A percentile compares a stretch with the other conserved stretches of the same genome.
Conservation (phyloP, 2,888 invertebrate species). For the Molanna angustata region DNA sequence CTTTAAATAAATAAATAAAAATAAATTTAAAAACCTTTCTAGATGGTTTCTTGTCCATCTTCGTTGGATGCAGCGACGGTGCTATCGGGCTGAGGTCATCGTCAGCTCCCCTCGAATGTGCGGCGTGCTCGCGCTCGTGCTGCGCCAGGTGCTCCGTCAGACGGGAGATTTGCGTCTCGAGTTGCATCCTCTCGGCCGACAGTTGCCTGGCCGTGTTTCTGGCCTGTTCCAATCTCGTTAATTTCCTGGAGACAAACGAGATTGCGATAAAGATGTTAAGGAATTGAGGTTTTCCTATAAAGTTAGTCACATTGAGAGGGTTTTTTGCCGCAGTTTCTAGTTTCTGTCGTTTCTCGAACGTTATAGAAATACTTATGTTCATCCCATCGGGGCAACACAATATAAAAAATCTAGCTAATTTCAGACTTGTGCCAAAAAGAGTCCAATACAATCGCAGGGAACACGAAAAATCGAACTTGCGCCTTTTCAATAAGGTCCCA, state of each 20-base stretch:
- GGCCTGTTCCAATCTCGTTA: slow-evolving; percentile 11
- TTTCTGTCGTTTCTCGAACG: too few relatives aligned
- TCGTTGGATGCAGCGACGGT: slow-evolving; percentile 42
- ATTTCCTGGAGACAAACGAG: too few relatives aligned
- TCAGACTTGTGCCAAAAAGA: too few relatives aligned
- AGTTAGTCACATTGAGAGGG: too few relatives aligned
- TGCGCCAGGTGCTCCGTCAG: slow-evolving; percentile 48
- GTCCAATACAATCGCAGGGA: too few relatives aligned
- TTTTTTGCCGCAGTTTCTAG: slow-evolving; percentile 4
- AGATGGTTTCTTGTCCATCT: slow-evolving; percentile 27
- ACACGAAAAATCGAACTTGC: too few relatives aligned
- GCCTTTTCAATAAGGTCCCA: too few relatives aligned
- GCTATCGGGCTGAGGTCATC: slow-evolving; percentile 19
- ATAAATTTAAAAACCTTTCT: slow-evolving; percentile 24
- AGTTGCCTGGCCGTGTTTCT: slow-evolving; percentile 3
- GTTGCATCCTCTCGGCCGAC: slow-evolving; percentile 12
- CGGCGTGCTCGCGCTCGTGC: slow-evolving; percentile 46
- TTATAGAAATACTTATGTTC: too few relatives aligned
- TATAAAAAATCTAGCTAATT: too few relatives aligned
- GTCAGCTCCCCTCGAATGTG: slow-evolving; percentile 33
- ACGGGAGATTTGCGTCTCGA: slow-evolving; percentile 44
- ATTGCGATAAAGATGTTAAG: not conserved
- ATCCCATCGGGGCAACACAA: too few relatives aligned
- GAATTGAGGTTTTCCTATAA: slow-evolving; percentile 6
- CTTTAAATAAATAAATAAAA: too few relatives aligned